A percentile compares a stretch with the other conserved stretches of the same genome.
Conservation (phyloP, 2,113 vertebrate genomes). For the Mola mola region DNA sequence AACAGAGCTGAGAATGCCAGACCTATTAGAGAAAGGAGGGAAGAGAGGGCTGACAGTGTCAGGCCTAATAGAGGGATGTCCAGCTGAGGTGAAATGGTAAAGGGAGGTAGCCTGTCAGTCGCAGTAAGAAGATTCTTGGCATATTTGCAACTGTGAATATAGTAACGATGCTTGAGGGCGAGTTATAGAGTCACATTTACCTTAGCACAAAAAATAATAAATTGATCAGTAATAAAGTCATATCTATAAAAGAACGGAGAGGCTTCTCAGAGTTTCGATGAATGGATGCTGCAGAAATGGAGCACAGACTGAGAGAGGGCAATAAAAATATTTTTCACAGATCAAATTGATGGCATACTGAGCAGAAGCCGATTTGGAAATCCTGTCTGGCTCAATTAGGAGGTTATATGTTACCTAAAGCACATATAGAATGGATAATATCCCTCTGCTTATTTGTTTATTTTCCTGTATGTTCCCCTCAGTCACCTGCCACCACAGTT, state of each 20-base stretch:
- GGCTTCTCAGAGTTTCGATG: no score
- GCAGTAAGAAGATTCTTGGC: constrained; percentile 1
- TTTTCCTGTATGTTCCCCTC: no score
- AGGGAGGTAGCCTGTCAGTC: constrained; percentile 27
- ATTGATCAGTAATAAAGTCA: no score
- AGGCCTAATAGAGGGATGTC: constrained; percentile 34
- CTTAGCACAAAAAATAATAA: no score
- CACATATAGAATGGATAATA: no score
- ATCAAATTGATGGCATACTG: neutral
- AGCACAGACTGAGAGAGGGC: no score
- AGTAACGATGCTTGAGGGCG: constrained; percentile 2
- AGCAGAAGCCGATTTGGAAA: neutral
- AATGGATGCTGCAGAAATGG: no score
- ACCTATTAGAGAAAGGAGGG: constrained; percentile 55
- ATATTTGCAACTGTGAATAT: constrained; percentile 20
- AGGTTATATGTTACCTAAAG: no score
- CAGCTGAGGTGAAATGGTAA: constrained; percentile 16
- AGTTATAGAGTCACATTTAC: constrained; percentile 8
- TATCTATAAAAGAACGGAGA: no score
- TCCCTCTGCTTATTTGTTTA: no score
- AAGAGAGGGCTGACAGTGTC: constrained; percentile 33
- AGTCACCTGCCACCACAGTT: neutral
- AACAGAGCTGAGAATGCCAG: constrained; percentile 54
- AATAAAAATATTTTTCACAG: no score
- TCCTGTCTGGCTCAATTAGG: neutral